Base-by-base conservation (phyloP, 2,888 invertebrate genomes). In the Malacosoma neustria region DNA sequence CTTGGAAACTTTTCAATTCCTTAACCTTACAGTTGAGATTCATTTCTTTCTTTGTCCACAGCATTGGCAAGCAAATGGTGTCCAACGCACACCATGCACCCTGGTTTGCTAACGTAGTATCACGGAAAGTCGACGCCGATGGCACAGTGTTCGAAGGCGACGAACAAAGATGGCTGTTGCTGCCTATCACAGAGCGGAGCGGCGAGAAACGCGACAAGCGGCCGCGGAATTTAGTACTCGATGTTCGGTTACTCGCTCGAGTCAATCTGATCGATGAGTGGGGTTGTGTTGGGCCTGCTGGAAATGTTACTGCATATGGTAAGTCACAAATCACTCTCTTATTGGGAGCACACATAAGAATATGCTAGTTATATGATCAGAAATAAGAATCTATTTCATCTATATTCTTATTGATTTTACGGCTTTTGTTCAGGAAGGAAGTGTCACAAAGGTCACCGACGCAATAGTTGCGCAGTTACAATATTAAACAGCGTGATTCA, bases 41-140 rank as follows among this genome's bases (percentile, higher is more conserved):
- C n/a, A n/a, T n/a, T n/a, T n/a, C n/a, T 13, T 6, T 32, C 40
- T 38, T 44, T 31, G 22, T 51, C 33, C 34, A 48, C 71, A 85
- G 84, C 43, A 61, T 85, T 12, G 72, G 72, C 9, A 77, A 79
- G 41, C 80, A 81, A 51, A 74, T 80, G 72, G 76, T 84, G 1
- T 63, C 77, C 0, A 66, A 79, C 41, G 71, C 70, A 0, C 72
- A 79, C 36, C 74, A 72, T 5, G 43, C 73, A 0, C 79, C 82
- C 1, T 84, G 80, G 82, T 82, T 65, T 42, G 65, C 72, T 0
- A 69, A 73, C 52, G 69, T 62, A 1, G 44, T 72, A 13, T 54
- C 64, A 1, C 61, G 66, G 0, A 49, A 49, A 22, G 59, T 74
- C 0, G 54, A 66, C 9, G 56, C 72, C 0, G 51, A 53, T 2